These are phyloP conservation scores for Montifringilla adamsi DNA, from an alignment of 2,113 vertebrate species.

Conservation along the genomic window DNA sequence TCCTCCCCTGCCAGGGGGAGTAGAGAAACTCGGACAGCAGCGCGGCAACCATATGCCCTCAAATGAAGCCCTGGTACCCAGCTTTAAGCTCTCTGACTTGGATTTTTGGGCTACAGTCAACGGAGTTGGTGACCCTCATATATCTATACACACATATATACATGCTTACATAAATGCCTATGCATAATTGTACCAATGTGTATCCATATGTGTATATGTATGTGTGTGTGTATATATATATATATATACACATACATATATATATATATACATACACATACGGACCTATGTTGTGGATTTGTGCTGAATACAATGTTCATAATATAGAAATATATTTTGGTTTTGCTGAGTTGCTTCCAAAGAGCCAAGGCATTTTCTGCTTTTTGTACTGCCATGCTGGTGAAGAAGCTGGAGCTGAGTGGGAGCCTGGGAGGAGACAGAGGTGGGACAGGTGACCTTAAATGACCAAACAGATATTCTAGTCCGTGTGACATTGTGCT, in stretches of 20 bases:
- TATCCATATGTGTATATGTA: background rate
- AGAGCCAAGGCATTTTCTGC: background rate
- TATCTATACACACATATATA: background rate
- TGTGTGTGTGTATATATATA: no score
- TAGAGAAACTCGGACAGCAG: no score
- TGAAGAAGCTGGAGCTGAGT: background rate
- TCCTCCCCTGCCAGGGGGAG: no score
- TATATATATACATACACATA: no score
- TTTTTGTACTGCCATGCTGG: background rate
- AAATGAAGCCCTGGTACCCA: background rate
- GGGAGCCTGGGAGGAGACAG: background rate
- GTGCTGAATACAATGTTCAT: background rate
- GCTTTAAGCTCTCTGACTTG: background rate
- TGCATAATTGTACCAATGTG: background rate
- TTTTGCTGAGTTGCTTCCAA: background rate
- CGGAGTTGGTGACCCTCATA: background rate
- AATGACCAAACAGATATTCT: background rate
- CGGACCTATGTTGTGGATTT: background rate
- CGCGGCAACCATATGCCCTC: background rate
- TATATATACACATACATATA: background rate
- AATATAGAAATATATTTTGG: background rate
- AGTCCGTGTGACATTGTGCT: background rate
- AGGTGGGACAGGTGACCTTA: background rate
- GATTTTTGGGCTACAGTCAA: background rate
- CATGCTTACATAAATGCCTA: background rate